Base-by-base conservation (phyloP, 1,140 invertebrate genomes). In the Drosophila bipectinata region DNA sequence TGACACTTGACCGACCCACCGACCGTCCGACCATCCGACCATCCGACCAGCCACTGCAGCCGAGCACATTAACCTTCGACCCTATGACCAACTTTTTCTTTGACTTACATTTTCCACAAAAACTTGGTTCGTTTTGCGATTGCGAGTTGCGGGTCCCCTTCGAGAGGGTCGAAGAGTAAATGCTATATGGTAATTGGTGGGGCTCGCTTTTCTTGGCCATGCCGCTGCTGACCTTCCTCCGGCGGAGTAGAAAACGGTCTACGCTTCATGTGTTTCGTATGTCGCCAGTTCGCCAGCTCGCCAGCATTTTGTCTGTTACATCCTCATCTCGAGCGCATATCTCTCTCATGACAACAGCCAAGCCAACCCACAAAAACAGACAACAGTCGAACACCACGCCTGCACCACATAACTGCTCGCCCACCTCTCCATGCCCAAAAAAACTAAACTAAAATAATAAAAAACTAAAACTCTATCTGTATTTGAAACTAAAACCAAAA, bases 301-400 rank as follows among this genome's bases (percentile, higher is more conserved):
- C 77, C 60, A 69, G 67, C 76, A 84, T 85, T 63, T 54, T 73
- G 72, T 83, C 59, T 72, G 67, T 84, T 73, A 61, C 77, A 74
- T 87, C 55, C 55, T 84, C 79, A 83, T 83, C 56, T 58, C 54
- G 32, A 73, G 72, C 62, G 68, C 79, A 73, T 82, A 63, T 58
- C 57, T 67, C 44, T 60, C 62, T 84, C 77, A 83, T 80, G 72
- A 72, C 28, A 52, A 48, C 53, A 37, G 37, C 21, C 39, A 18
- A 28, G 44, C 44, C 44, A 30, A 68, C 48, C 34, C 18, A 47
- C 44, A 47, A 47, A 61, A 75, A 54, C 48, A 61, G 55, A 67
- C 47, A 30, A 58, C 61, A 75, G 61, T 62, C 68, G 68, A 79
- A 24, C 53, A 64, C 45, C 61, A 56, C 37, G 24, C 39, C 58